These are phyloP conservation scores for Himalopsyche kuldschensis DNA, from an alignment of 2,888 invertebrate genomes.

Conservation along the genomic window DNA sequence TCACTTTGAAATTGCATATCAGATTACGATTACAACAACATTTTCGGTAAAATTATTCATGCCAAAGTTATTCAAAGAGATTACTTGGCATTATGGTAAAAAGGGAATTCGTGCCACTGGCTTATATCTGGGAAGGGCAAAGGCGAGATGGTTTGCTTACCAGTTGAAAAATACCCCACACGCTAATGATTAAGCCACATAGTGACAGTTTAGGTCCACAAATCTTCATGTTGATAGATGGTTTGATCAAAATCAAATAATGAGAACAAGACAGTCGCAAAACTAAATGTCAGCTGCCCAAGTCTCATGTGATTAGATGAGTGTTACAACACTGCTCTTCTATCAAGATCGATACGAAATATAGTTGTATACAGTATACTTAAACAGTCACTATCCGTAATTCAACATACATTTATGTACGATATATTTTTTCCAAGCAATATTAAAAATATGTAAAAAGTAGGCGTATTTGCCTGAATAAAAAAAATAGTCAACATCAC, in stretches of 20 bases:
- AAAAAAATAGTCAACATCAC: too few relatives aligned
- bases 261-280: background rate
- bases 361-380: too few relatives aligned
- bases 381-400: too few relatives aligned
- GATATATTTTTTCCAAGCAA: too few relatives aligned
- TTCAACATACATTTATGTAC: too few relatives aligned
- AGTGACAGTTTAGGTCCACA: slow-evolving; percentile 93
- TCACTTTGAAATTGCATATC: too few relatives aligned
- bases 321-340: background rate
- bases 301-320: slow-evolving; percentile 42
- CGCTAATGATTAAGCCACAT: slow-evolving; percentile 86
- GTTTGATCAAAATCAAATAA: slow-evolving; percentile 1
- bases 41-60: background rate
- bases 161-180: slow-evolving; percentile 94
- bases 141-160: slow-evolving; percentile 60
- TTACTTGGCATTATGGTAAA: background rate
- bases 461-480: too few relatives aligned
- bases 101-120: background rate
- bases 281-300: slow-evolving; percentile 48
- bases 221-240: slow-evolving; percentile 64
- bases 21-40: too few relatives aligned
- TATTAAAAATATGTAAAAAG: too few relatives aligned
- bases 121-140: background rate
- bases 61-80: background rate
- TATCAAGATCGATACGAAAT: background rate